Percentiles rank a stretch among this genome's conserved stretches.
Evolutionary conservation across 2,113 vertebrate species (phyloP).

Genomic region (Petromus typicus): DNA sequence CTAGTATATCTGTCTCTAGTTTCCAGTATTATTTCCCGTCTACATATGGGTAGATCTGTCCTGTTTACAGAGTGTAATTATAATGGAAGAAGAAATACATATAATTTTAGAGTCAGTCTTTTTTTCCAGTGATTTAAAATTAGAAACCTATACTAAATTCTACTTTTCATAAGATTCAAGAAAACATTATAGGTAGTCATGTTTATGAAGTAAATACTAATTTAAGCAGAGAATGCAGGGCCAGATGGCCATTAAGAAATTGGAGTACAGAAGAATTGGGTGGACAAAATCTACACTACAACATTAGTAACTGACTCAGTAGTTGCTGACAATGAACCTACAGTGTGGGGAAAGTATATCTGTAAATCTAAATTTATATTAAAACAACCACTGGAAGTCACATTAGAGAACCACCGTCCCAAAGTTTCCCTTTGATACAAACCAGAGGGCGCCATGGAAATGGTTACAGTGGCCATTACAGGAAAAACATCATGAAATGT

Average conservation of each 20-base stretch:
- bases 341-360: not conserved
- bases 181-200: not conserved
- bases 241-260: not conserved
- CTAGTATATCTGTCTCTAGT: not conserved
- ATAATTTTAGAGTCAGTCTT: slow-evolving; percentile 6
- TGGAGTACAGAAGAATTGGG: not conserved
- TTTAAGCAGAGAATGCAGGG: not conserved
- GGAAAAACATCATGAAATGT: not conserved
- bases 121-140: slow-evolving; percentile 38
- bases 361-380: not conserved
- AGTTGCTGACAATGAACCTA: not conserved
- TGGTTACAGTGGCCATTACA: not conserved
- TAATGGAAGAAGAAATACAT: not conserved
- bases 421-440: slow-evolving; percentile 34
- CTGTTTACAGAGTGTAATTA: slow-evolving; percentile 45
- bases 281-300: not conserved
- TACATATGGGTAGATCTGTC: not conserved
- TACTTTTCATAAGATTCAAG: not conserved
- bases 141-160: not conserved
- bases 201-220: slow-evolving; percentile 12
- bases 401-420: not conserved
- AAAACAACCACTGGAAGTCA: not conserved
- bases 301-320: not conserved
- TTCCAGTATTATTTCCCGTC: not conserved
- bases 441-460: not conserved